Evolutionary conservation across 2,888 invertebrate genomes (phyloP).

Genomic region (Epinotia brunnichana): DNA sequence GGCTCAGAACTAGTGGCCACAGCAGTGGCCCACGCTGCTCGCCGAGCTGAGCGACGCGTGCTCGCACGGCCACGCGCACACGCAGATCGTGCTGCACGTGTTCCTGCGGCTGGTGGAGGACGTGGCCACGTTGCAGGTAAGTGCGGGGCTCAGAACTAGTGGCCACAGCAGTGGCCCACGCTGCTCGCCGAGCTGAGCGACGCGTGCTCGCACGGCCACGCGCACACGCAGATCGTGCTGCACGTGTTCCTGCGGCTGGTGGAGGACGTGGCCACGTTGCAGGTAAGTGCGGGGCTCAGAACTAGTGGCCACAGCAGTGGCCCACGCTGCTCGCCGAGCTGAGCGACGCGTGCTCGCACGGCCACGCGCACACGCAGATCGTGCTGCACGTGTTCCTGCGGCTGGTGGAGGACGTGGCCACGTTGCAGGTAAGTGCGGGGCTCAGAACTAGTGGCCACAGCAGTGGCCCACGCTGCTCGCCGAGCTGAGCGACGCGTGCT

Average conservation of each 20-base stretch:
- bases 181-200: constrained; percentile 92
- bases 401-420: constrained; percentile 96
- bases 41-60: constrained; percentile 92
- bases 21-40: constrained; percentile 95
- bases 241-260: constrained; percentile 94
- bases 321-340: constrained; percentile 92
- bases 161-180: constrained; percentile 98
- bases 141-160: constrained; percentile 79
- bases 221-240: constrained; percentile 95
- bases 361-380: constrained; percentile 94
- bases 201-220: constrained; percentile 91
- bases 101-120: constrained; percentile 96
- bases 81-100: constrained; percentile 94
- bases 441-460: constrained; percentile 96
- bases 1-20: constrained; percentile 93
- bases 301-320: constrained; percentile 98
- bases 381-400: constrained; percentile 94
- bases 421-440: constrained; percentile 86
- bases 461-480: constrained; percentile 95
- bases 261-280: constrained; percentile 96
- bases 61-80: constrained; percentile 92
- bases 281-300: constrained; percentile 79
- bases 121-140: constrained; percentile 93
- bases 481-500: constrained; percentile 92
- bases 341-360: constrained; percentile 90